phyloP scores from a whole-genome alignment of 2,797 vertebrate species.

The Tadarida brasiliensis region DNA sequence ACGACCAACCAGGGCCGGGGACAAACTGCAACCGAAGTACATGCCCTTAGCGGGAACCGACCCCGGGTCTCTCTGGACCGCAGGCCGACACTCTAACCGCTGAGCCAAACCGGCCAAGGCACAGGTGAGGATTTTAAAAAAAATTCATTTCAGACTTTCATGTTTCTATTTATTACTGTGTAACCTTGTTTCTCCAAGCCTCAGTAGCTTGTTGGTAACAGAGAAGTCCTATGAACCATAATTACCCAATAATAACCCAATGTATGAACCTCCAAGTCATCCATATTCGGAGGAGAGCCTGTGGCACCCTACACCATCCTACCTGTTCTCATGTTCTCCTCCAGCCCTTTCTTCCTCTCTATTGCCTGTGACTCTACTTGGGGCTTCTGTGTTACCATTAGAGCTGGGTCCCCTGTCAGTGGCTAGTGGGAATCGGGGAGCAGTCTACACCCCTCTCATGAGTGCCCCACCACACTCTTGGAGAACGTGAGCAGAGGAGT shows the following conservation, averaged over 20 bases:
- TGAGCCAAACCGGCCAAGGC: too few relatives aligned
- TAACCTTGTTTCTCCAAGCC: background rate
- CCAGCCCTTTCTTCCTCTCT: background rate
- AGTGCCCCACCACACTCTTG: background rate
- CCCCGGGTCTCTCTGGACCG: too few relatives aligned
- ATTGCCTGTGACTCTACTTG: background rate
- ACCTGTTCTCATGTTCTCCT: background rate
- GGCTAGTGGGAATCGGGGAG: background rate
- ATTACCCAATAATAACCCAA: background rate
- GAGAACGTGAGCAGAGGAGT: background rate
- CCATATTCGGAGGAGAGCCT: background rate
- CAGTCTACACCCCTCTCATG: background rate
- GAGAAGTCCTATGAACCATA: background rate
- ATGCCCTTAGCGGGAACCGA: too few relatives aligned
- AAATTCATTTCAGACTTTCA: background rate
- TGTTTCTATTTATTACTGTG: background rate
- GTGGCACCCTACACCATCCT: background rate
- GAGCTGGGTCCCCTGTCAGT: background rate
- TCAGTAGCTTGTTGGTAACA: background rate
- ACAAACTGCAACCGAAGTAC: too few relatives aligned
- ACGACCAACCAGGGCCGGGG: too few relatives aligned
- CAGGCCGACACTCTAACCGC: too few relatives aligned
- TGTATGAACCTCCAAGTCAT: background rate
- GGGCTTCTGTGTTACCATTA: background rate
- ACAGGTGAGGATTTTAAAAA: too few relatives aligned